Evolutionary conservation across 37 sponge, comb jelly and placozoan genomes (phyloP), one percentile per base, ranked within the genome.

Genomic region (Chondrilla cf. caribensis): DNA sequence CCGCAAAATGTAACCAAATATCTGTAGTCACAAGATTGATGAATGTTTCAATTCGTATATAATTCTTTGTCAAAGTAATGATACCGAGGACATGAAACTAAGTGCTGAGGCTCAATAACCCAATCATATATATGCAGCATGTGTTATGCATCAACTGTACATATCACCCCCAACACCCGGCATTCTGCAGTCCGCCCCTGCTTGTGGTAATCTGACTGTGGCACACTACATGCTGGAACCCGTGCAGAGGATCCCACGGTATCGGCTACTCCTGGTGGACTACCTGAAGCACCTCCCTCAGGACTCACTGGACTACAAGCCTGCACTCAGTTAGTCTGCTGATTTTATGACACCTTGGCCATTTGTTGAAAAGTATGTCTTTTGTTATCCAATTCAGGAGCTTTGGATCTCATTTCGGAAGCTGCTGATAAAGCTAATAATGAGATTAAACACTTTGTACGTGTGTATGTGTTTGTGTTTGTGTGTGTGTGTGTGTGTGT

Each of bases 351-450:
- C 39, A 26, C 7, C n/a, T n/a, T n/a, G n/a, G n/a, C n/a, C n/a
- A n/a, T n/a, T n/a, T n/a, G n/a, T n/a, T n/a, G n/a, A n/a, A n/a
- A n/a, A n/a, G n/a, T n/a, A n/a, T n/a, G n/a, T n/a, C n/a, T n/a
- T n/a, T n/a, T n/a, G 6, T 47, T 47, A 47, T 47, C 43, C 76
- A 31, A n/a, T 73, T 17, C 80, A 89, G 93, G 85, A 51, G 95
- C 94, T 29, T 85, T 97, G 54, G 71, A 79, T 8, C 84, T 87
- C 38, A 94, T 97, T 39, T 86, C 92, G 1, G 88, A 88, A 32
- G 97, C 97, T 71, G 97, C 97, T 43, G 87, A 93, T 60, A 81
- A 70, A 41, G 91, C 90, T 38, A 97, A 97, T 60, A 72, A 89
- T 67, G 86, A 85, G 47, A 94, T 97, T 35, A 89, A 89, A 37